Evolutionary conservation across 2,113 vertebrate species (phyloP).

Genomic region (Ceyx cyanopectus): DNA sequence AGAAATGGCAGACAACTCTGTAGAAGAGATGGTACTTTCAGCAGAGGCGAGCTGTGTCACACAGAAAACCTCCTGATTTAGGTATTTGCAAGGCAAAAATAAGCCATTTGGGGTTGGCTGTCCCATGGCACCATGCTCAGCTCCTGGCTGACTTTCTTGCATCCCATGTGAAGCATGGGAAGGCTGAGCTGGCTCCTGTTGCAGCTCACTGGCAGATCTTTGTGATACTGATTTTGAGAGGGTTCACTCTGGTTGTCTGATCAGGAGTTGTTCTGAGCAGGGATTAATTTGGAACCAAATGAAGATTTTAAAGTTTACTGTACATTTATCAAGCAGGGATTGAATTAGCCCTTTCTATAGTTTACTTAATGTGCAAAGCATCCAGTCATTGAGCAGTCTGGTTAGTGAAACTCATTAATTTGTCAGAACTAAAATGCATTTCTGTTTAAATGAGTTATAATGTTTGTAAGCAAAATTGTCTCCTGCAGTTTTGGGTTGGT

Average conservation of each 20-base stretch:
- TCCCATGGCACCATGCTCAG: background rate
- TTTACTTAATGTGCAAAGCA: background rate
- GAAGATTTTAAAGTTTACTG: conserved; percentile 61
- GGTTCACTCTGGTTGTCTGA: conserved; percentile 21
- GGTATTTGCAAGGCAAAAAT: background rate
- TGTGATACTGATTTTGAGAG: background rate
- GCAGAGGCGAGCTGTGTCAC: background rate
- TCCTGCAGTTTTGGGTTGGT: background rate
- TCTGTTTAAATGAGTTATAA: conserved; percentile 65
- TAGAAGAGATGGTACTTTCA: background rate
- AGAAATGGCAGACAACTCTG: conserved; percentile 30
- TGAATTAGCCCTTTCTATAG: conserved; percentile 57
- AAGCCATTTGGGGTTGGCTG: background rate
- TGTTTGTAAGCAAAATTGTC: conserved; percentile 67
- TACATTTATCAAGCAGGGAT: conserved; percentile 64
- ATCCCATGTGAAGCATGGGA: background rate
- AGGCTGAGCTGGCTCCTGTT: conserved; percentile 5
- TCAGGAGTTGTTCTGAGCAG: conserved; percentile 52
- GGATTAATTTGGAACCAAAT: conserved; percentile 58
- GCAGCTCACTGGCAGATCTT: background rate
- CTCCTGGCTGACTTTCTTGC: background rate
- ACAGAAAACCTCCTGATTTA: background rate
- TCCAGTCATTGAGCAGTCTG: conserved; percentile 18
- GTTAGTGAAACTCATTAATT: conserved; percentile 52
- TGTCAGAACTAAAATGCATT: conserved; percentile 66